Conservation (phyloP, 2,797 vertebrate genomes). For the Selene dorsalis region DNA sequence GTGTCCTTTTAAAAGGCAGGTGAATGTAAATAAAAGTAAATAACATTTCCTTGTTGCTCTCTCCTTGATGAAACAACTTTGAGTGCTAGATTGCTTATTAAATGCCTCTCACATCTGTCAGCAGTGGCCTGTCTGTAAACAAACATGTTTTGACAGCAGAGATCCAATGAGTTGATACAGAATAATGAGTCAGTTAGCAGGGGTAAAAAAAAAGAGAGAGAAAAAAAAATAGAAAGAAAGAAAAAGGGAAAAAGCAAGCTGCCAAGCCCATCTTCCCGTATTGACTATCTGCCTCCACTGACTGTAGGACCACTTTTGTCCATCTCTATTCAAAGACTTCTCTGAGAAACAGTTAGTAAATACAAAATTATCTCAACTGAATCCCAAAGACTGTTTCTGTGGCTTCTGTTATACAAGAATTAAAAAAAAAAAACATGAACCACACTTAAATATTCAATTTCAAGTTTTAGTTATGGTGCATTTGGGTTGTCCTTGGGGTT, state of each 20-base stretch:
- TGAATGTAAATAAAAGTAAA: background rate
- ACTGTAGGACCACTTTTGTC: slow-evolving; percentile 46
- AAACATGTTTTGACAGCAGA: slow-evolving; percentile 73
- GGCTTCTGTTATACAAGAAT: slow-evolving; percentile 19
- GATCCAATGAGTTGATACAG: slow-evolving; percentile 69
- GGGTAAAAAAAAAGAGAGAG: slow-evolving; percentile 14
- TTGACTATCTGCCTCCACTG: slow-evolving; percentile 65
- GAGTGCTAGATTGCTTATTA: slow-evolving; percentile 59
- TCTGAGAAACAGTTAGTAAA: slow-evolving; percentile 45
- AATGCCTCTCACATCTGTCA: slow-evolving; percentile 68
- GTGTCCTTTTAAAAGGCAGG: slow-evolving; percentile 3
- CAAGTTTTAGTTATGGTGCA: slow-evolving; percentile 26
- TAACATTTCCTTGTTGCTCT: slow-evolving; percentile 35
- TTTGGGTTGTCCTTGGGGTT: slow-evolving; percentile 52
- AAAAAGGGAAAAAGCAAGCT: slow-evolving; percentile 31
- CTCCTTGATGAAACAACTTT: slow-evolving; percentile 43
- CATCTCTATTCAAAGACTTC: slow-evolving; percentile 52
- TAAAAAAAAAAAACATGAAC: slow-evolving; percentile 33
- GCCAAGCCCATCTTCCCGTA: slow-evolving; percentile 52
- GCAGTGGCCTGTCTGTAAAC: slow-evolving; percentile 61
- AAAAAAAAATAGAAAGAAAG: too few relatives aligned
- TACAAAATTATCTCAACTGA: slow-evolving; percentile 19
- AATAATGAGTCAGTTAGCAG: slow-evolving; percentile 72
- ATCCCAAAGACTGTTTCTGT: slow-evolving; percentile 29
- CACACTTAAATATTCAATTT: slow-evolving; percentile 36